These are phyloP conservation scores for Pheucticus melanocephalus DNA, from an alignment of 2,113 vertebrate species.

Conservation along the genomic window DNA sequence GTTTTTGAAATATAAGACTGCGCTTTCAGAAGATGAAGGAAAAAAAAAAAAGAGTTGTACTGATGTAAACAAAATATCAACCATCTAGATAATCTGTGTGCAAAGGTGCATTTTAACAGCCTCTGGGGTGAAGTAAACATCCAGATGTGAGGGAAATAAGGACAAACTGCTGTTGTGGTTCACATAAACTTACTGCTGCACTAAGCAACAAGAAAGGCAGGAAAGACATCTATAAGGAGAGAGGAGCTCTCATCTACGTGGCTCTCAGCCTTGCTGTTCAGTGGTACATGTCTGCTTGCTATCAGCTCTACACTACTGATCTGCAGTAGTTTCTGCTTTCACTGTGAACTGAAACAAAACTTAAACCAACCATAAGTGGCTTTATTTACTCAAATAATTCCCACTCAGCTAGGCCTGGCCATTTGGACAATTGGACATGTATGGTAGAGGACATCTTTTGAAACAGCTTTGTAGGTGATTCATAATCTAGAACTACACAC, in stretches of 20 bases:
- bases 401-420: background rate
- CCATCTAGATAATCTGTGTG: no score
- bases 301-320: accelerated
- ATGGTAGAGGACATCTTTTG: background rate
- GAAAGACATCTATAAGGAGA: accelerated
- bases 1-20: background rate
- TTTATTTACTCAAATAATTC: background rate
- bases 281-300: accelerated
- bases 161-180: background rate
- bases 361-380: background rate
- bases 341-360: background rate
- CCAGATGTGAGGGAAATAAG: background rate
- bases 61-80: background rate
- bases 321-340: background rate
- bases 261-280: background rate
- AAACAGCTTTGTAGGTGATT: background rate
- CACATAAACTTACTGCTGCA: background rate
- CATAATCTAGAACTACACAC: accelerated
- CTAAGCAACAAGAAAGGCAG: background rate
- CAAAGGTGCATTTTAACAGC: background rate
- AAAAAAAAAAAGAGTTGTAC: accelerated
- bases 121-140: background rate
- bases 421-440: background rate
- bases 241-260: accelerated
- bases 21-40: background rate